These are phyloP conservation scores for Falco novaeseelandiae DNA, from an alignment of 2,797 vertebrate genomes.

Conservation along the genomic window DNA sequence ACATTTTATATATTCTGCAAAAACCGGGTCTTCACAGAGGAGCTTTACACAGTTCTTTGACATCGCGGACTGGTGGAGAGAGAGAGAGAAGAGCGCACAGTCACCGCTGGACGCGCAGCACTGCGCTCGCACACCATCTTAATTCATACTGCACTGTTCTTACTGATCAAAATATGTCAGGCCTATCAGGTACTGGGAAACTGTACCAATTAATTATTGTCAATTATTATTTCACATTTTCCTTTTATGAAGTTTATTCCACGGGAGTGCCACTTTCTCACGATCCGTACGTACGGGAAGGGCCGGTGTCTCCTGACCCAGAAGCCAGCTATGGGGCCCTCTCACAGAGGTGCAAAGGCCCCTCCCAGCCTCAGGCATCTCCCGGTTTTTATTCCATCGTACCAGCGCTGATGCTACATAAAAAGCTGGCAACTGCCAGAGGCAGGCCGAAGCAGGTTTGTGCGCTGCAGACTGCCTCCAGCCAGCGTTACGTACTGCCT, in stretches of 20 bases:
- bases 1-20: constrained; percentile 97
- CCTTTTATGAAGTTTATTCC: not conserved
- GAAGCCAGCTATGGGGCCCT: not conserved
- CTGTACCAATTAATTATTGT: not conserved
- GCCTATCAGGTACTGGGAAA: not conserved
- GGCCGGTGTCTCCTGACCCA: not conserved
- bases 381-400: not conserved
- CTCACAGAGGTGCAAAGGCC: no score
- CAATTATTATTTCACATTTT: not conserved
- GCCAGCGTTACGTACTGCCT: fast-evolving
- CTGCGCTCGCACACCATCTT: fast-evolving
- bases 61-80: constrained; percentile 83
- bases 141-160: not conserved
- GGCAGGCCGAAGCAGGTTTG: not conserved
- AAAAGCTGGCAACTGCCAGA: not conserved
- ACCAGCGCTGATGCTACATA: not conserved
- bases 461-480: no score
- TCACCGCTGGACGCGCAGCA: not conserved
- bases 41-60: constrained; percentile 97
- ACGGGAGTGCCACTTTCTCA: not conserved
- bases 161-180: not conserved
- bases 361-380: not conserved
- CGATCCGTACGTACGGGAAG: fast-evolving
- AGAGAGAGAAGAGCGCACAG: not conserved
- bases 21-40: constrained; percentile 94